phyloP scores from a whole-genome alignment of 2,113 vertebrate genomes.

The Hassar affinis region DNA sequence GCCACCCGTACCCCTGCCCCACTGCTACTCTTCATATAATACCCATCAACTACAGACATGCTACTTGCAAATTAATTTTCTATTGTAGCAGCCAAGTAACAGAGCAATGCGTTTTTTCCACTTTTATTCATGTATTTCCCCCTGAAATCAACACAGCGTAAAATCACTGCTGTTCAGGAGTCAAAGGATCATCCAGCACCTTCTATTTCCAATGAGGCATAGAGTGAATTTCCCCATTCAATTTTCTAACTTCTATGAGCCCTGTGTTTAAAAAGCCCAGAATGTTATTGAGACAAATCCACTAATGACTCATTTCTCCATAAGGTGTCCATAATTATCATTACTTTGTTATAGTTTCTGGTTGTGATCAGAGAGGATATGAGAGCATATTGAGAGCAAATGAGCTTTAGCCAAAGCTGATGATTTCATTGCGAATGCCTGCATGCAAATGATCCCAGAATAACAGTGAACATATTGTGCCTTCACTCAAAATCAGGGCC shows the following conservation, averaged over 20 bases:
- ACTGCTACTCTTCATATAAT: background rate
- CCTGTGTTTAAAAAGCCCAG: slow-evolving; percentile 17
- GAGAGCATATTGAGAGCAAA: slow-evolving; percentile 71
- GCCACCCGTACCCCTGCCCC: too few species aligned
- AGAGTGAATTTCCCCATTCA: slow-evolving; percentile 33
- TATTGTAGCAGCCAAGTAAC: slow-evolving; percentile 4
- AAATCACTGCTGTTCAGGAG: slow-evolving; percentile 26
- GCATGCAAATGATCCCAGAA: slow-evolving; percentile 75
- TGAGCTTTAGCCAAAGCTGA: slow-evolving; percentile 71
- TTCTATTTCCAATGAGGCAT: slow-evolving; percentile 31
- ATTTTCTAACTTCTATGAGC: slow-evolving; percentile 32
- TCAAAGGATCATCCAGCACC: slow-evolving; percentile 22
- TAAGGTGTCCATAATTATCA: slow-evolving; percentile 46
- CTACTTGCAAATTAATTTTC: slow-evolving; percentile 20
- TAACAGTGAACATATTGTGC: slow-evolving; percentile 76
- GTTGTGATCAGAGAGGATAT: slow-evolving; percentile 57
- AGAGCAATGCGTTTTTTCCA: slow-evolving; percentile 10
- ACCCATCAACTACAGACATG: slow-evolving; percentile 18
- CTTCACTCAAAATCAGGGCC: slow-evolving; percentile 62
- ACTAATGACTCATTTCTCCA: slow-evolving; percentile 41
- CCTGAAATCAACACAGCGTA: slow-evolving; percentile 20
- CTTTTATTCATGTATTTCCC: slow-evolving; percentile 28
- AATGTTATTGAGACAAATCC: slow-evolving; percentile 35
- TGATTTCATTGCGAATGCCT: slow-evolving; percentile 70
- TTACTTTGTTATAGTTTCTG: slow-evolving; percentile 42